phyloP scores from a whole-genome alignment of 2,888 invertebrate species.

The Tetheella fluctuosa region DNA sequence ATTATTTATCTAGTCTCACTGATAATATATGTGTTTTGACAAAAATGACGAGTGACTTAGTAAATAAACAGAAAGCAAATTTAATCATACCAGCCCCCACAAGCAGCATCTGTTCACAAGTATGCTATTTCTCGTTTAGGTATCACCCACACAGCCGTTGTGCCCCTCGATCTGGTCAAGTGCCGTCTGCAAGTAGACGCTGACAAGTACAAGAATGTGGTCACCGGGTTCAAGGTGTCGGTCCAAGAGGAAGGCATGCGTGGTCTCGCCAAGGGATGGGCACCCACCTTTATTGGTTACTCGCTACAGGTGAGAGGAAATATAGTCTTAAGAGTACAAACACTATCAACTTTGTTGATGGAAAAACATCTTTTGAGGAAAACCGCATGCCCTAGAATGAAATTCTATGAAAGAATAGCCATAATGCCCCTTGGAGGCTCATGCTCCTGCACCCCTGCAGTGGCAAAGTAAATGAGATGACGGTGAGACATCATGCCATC shows the following conservation, averaged over 20 bases:
- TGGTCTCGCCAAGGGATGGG: conserved; percentile 97
- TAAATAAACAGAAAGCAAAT: no score
- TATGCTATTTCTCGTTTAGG: no score
- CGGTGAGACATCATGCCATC: no score
- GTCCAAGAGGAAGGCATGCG: conserved; percentile 93
- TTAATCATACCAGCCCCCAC: no score
- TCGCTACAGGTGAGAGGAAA: conserved; percentile 87
- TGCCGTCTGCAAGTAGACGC: conserved; percentile 97
- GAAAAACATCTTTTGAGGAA: not conserved
- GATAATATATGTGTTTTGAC: no score
- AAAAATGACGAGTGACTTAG: no score
- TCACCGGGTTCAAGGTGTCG: conserved; percentile 93
- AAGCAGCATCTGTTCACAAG: no score
- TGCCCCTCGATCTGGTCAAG: conserved; percentile 97
- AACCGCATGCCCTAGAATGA: not conserved
- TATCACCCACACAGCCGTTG: conserved; percentile 95
- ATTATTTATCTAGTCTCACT: no score
- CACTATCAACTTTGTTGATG: not conserved
- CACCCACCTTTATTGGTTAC: conserved; percentile 98
- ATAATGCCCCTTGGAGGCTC: no score
- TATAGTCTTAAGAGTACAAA: no score
- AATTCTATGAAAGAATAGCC: not conserved
- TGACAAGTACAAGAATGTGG: conserved; percentile 95
- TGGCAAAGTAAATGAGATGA: no score
- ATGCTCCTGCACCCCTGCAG: no score